A percentile compares a stretch with the other conserved stretches of the same genome.
These are phyloP conservation scores for Delichon dasypus DNA, from an alignment of 2,797 vertebrate genomes.

Conservation along the genomic window DNA sequence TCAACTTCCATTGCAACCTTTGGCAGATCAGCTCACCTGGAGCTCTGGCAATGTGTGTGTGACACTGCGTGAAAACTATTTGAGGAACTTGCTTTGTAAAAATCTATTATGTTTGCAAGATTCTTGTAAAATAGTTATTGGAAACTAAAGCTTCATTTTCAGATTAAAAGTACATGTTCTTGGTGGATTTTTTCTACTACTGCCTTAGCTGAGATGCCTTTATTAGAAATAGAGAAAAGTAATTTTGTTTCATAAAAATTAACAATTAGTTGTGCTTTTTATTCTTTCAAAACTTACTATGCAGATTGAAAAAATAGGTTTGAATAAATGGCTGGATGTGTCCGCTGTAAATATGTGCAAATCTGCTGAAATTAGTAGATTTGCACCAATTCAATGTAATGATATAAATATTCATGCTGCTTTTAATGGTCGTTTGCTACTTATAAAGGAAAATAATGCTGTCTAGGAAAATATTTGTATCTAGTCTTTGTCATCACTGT, in stretches of 20 bases:
- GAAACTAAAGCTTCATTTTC: background rate
- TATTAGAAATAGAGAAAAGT: background rate
- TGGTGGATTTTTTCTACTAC: background rate
- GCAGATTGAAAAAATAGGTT: background rate
- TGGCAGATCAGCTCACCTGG: background rate
- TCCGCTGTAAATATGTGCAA: background rate
- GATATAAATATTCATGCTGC: background rate
- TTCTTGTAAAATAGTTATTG: background rate
- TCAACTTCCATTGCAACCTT: background rate
- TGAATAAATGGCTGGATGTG: background rate
- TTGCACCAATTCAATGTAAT: background rate
- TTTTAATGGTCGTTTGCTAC: background rate
- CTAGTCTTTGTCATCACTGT: background rate
- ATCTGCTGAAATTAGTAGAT: background rate
- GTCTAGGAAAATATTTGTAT: background rate
- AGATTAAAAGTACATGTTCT: background rate
- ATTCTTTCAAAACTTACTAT: constrained; percentile 3
- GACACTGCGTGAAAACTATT: no score
- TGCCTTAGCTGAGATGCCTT: background rate
- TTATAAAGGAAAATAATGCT: background rate
- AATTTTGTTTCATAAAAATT: background rate
- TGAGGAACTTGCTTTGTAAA: background rate
- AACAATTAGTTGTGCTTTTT: background rate
- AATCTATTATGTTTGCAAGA: background rate
- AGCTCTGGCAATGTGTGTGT: background rate